Conservation (phyloP, 2,113 vertebrate species). For the Platycercus adscitus region DNA sequence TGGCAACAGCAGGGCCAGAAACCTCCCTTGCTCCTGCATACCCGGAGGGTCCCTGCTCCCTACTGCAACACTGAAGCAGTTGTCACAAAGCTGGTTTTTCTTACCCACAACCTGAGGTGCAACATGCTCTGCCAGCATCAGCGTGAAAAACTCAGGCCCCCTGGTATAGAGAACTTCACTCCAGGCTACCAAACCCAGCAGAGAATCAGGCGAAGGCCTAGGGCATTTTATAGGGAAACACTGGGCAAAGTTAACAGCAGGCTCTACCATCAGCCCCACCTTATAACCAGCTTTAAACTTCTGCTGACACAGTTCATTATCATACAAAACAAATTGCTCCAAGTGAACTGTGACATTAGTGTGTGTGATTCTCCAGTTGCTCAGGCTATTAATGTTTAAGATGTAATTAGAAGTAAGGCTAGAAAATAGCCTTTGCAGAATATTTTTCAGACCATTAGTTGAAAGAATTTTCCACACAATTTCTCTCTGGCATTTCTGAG, state of each 20-base stretch:
- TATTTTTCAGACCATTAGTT: constrained; percentile 69
- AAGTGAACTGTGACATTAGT: constrained; percentile 55
- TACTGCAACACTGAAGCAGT: neutral
- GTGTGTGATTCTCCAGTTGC: constrained; percentile 16
- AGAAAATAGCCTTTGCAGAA: constrained; percentile 63
- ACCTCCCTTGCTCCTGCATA: neutral
- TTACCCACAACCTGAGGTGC: neutral
- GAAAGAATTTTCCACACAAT: constrained; percentile 67
- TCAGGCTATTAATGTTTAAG: constrained; percentile 50
- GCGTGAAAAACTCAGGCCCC: neutral
- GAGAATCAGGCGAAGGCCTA: neutral
- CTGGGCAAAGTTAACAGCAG: neutral
- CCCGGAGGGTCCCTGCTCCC: neutral
- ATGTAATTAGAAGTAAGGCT: constrained; percentile 54
- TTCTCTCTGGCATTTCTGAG: constrained; percentile 47
- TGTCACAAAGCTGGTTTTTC: neutral
- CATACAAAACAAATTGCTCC: constrained; percentile 54
- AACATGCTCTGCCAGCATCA: neutral
- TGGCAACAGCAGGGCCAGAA: neutral
- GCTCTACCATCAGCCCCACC: neutral
- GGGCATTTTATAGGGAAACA: neutral
- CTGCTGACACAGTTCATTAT: constrained; percentile 59
- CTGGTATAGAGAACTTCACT: neutral
- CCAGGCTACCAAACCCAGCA: neutral
- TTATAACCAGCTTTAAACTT: constrained; percentile 5